These are phyloP conservation scores for Drosophila sp. DNA, from an alignment of 1,140 invertebrate genomes.

Conservation along the genomic window DNA sequence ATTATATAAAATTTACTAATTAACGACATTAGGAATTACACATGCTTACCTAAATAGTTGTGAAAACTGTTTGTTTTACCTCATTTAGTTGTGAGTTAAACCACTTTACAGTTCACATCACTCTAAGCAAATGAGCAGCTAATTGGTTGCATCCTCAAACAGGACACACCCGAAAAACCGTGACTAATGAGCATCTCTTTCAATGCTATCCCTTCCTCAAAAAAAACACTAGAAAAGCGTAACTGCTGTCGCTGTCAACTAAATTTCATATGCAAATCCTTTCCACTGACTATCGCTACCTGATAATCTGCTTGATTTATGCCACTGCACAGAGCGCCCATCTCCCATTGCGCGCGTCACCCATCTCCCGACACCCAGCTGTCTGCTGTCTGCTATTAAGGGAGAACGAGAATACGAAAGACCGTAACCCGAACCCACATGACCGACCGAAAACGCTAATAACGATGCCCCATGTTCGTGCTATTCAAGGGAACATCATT, in stretches of 20 bases:
- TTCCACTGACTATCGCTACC: conserved; percentile 65
- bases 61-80: too few species aligned
- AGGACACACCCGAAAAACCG: not conserved
- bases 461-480: conserved; percentile 38
- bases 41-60: too few species aligned
- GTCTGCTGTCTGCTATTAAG: not conserved
- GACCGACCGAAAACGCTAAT: conserved; percentile 50
- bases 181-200: conserved; percentile 1
- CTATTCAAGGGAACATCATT: conserved; percentile 61
- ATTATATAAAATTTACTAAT: too few species aligned
- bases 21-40: too few species aligned
- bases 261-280: conserved; percentile 78
- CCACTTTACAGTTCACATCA: not conserved
- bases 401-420: not conserved
- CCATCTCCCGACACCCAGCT: not conserved
- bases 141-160: not conserved
- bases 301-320: conserved; percentile 77
- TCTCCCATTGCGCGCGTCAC: too few species aligned
- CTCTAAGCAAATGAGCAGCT: not conserved
- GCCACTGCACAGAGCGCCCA: conserved; percentile 49
- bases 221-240: not conserved
- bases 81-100: not conserved
- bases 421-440: conserved; percentile 20
- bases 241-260: conserved; percentile 54
- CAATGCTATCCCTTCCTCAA: not conserved